Conservation (phyloP, 2,113 vertebrate species). For the Rallus limicola region DNA sequence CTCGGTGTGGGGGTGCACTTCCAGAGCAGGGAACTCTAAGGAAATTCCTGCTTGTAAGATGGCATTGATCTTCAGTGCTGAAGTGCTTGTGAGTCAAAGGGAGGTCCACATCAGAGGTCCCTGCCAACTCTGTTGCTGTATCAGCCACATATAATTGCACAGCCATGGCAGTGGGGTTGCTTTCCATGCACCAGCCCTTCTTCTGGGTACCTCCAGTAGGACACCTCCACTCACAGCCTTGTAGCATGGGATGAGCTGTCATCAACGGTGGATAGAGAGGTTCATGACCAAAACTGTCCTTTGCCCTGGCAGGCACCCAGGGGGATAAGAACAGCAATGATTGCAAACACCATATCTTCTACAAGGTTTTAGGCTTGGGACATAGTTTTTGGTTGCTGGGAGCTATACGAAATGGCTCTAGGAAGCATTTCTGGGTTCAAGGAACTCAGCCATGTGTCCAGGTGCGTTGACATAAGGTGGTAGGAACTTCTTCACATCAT, state of each 20-base stretch:
- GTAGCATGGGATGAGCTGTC: background rate
- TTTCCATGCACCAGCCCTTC: background rate
- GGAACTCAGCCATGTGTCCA: background rate
- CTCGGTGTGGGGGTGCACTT: background rate
- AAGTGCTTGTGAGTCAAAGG: background rate
- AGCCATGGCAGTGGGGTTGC: rapidly evolving
- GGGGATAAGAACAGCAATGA: background rate
- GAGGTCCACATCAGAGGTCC: background rate
- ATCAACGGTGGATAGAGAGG: background rate
- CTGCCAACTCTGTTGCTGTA: background rate
- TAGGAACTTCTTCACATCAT: rapidly evolving
- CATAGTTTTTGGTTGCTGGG: background rate
- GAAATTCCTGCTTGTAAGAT: background rate
- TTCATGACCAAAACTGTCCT: background rate
- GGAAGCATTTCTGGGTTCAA: background rate
- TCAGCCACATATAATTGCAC: background rate
- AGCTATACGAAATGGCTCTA: background rate
- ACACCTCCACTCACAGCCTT: background rate
- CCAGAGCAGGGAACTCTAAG: background rate
- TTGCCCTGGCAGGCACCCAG: background rate
- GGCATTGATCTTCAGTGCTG: background rate
- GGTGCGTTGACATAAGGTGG: background rate
- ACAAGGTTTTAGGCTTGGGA: background rate
- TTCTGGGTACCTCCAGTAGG: background rate
- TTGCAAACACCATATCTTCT: rapidly evolving